A percentile compares a stretch with the other conserved stretches of the same genome.
Conservation (phyloP, 2,888 invertebrate genomes). For the Nomada fabriciana region DNA sequence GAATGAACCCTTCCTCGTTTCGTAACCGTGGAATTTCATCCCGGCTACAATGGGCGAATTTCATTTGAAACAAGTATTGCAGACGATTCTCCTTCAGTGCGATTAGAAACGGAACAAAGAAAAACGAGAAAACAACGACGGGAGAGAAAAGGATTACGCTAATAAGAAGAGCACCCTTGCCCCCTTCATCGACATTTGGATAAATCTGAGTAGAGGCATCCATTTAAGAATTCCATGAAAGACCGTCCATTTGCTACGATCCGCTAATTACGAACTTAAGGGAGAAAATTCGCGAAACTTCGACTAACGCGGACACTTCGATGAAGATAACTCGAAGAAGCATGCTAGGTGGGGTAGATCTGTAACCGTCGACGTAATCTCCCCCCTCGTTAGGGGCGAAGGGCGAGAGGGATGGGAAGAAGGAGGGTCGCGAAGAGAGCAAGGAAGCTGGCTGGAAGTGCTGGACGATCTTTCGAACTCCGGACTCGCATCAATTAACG, state of each 20-base stretch:
- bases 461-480: conserved; percentile 73
- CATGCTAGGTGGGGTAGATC: conserved; percentile 47
- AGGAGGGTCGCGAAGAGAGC: conserved; percentile 47
- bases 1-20: conserved; percentile 34
- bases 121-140: neutral
- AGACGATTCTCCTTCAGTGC: neutral
- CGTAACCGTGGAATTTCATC: conserved; percentile 13
- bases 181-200: neutral
- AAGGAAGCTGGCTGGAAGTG: conserved; percentile 62
- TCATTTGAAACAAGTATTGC: conserved; percentile 19
- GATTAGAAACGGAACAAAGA: neutral
- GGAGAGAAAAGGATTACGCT: neutral
- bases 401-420: conserved; percentile 18
- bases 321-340: conserved; percentile 51
- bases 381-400: conserved; percentile 63
- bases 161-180: neutral
- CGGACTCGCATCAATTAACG: conserved; percentile 80
- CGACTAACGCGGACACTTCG: conserved; percentile 41
- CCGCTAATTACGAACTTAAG: conserved; percentile 32
- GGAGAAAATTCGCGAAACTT: conserved; percentile 31
- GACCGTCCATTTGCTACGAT: conserved; percentile 22
- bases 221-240: conserved; percentile 1
- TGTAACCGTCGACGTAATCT: conserved; percentile 73
- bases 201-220: neutral
- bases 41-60: conserved; percentile 19